Base-by-base conservation (phyloP, 2,113 vertebrate species). In the Taxidea taxus region DNA sequence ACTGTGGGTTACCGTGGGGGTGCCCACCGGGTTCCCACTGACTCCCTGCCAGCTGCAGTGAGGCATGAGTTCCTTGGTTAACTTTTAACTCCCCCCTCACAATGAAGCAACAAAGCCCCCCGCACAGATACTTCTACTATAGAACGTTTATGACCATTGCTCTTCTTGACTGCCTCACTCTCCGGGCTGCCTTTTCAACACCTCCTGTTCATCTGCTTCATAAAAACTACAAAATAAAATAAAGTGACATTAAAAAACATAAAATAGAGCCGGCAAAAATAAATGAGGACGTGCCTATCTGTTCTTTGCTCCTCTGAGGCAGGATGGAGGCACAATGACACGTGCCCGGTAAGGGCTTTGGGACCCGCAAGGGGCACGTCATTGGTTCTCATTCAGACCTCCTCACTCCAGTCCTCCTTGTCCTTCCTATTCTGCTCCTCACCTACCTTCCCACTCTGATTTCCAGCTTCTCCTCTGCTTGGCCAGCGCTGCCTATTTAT, bases 21-120 rank as follows among this genome's bases (percentile, higher is more conserved):
- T 97, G 91, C 94, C 31, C 0, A 75, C 90, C 1, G 16, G 87
- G 51, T 97, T 98, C 92, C 92, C 93, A 98, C 96, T 96, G 96
- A 97, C 92, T 97, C 78, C 58, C 89, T 87, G 90, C 97, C 97
- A 97, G 94, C 97, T 97, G 97, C 98, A 96, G 80, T 15, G 94
- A 97, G 90, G 94, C 96, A 74, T 93, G 92, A 95, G 97, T 16
- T 68, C 68, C 95, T 85, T 93, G 92, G 98, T 98, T 98, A 98
- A 96, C 97, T 90, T 96, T 98, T 98, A 98, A 98, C 97, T 96
- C 94, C 92, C 84, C 47, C 90, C 96, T 92, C 87, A 94, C 96
- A 98, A 97, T 97, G 97, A 90, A 58, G 58, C 89, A 60, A 96
- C 94, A 98, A 98, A 97, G 87, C 62, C 84, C 56, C 51, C 51